Conservation (phyloP, 2,888 invertebrate genomes). For the Rhimphoctona megacephalus region DNA sequence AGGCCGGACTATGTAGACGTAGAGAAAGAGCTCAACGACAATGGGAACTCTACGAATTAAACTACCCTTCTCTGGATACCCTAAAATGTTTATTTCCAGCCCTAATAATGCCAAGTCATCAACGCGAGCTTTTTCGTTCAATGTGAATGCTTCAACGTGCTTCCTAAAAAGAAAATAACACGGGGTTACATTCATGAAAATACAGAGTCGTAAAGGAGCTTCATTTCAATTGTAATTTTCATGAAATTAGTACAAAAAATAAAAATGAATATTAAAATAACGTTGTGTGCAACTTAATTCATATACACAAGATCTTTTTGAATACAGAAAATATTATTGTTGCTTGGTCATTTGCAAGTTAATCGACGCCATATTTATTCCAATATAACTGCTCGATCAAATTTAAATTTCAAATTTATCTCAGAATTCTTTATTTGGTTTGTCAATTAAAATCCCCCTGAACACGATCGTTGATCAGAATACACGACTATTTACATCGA, state of each 20-base stretch:
- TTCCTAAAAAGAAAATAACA: slow-evolving; percentile 18
- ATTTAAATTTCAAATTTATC: slow-evolving; percentile 8
- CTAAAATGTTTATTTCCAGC: slow-evolving; percentile 53
- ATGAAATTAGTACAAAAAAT: neutral
- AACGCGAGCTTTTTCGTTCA: slow-evolving; percentile 34
- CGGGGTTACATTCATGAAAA: neutral
- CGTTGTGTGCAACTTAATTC: neutral
- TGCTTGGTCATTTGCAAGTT: neutral
- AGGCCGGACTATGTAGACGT: slow-evolving; percentile 29
- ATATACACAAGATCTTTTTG: neutral
- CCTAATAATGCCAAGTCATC: slow-evolving; percentile 36
- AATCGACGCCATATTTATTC: neutral
- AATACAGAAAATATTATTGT: neutral
- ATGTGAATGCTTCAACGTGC: slow-evolving; percentile 20
- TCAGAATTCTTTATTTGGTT: neutral
- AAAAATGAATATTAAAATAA: neutral
- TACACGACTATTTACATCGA: neutral
- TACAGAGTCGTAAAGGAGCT: neutral
- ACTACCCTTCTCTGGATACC: slow-evolving; percentile 26
- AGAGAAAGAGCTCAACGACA: slow-evolving; percentile 18
- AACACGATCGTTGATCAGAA: neutral
- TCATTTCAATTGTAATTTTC: slow-evolving; percentile 24
- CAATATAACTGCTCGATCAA: neutral
- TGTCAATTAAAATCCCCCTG: neutral
- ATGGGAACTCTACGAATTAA: slow-evolving; percentile 46